Evolutionary conservation across 2,888 invertebrate genomes (phyloP).

Genomic region (Latrodectus elegans): DNA sequence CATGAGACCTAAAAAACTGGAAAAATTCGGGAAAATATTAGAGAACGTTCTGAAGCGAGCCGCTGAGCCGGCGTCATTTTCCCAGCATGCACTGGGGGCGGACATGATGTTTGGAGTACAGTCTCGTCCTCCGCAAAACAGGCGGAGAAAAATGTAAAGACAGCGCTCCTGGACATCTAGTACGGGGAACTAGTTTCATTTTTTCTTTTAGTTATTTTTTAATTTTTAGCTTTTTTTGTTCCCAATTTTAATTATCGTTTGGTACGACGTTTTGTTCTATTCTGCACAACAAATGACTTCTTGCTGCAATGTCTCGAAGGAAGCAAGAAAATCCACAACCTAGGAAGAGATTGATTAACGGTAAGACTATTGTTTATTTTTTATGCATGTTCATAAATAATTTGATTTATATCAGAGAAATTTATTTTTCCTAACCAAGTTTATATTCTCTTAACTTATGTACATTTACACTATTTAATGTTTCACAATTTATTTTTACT

Average conservation of each 20-base stretch:
- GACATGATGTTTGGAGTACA: slow-evolving; percentile 64
- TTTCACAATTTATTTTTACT: no score
- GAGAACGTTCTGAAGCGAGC: slow-evolving; percentile 32
- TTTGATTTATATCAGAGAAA: no score
- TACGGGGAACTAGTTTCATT: slow-evolving; percentile 45
- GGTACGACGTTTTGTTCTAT: slow-evolving; percentile 32
- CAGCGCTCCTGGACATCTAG: slow-evolving; percentile 32
- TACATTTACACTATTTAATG: no score
- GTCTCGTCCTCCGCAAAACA: slow-evolving; percentile 40
- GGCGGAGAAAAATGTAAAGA: slow-evolving; percentile 67
- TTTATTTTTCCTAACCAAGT: slow-evolving; percentile 2
- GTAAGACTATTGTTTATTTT: slow-evolving; percentile 72
- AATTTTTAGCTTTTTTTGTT: slow-evolving; percentile 34
- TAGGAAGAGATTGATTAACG: slow-evolving; percentile 75
- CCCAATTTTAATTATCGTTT: slow-evolving; percentile 22
- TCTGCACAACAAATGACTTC: slow-evolving; percentile 44
- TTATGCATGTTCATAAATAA: background rate
- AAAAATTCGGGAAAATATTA: slow-evolving; percentile 24
- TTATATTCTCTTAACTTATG: no score
- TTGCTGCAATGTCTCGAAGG: slow-evolving; percentile 73
- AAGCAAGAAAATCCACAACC: slow-evolving; percentile 76
- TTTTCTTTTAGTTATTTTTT: slow-evolving; percentile 27
- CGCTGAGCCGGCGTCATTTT: slow-evolving; percentile 44
- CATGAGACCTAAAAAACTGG: slow-evolving; percentile 31
- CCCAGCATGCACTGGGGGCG: slow-evolving; percentile 66